Evolutionary conservation across 2,797 vertebrate genomes (phyloP).

Genomic region (Coracias cyanogaster): DNA sequence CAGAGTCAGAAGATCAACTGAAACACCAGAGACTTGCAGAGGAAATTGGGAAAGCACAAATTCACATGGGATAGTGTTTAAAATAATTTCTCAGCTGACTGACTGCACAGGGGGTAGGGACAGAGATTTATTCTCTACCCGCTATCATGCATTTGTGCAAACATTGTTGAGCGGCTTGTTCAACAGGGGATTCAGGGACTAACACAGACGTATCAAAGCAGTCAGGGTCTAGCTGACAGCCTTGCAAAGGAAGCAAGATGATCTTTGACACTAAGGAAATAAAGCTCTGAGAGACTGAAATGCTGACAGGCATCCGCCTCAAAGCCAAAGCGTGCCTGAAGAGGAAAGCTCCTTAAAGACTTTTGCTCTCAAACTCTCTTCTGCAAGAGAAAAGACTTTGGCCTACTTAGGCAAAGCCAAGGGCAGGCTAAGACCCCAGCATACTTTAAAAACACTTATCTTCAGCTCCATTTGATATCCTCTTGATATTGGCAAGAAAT

Average conservation of each 20-base stretch:
- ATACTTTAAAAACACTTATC: constrained; percentile 4
- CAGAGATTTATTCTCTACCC: constrained; percentile 41
- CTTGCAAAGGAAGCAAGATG: constrained; percentile 45
- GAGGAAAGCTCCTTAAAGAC: constrained; percentile 39
- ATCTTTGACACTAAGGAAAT: constrained; percentile 63
- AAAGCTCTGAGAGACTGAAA: constrained; percentile 38
- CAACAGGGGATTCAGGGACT: constrained; percentile 9
- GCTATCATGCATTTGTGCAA: constrained; percentile 49
- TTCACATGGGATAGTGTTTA: neutral
- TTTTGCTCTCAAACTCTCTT: constrained; percentile 22
- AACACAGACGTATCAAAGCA: constrained; percentile 1
- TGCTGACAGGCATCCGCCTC: constrained; percentile 42
- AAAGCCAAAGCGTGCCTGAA: neutral
- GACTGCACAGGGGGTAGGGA: neutral
- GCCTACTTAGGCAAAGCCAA: constrained; percentile 22
- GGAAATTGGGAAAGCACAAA: constrained; percentile 24
- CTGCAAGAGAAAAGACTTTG: constrained; percentile 13
- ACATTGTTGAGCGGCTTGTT: constrained; percentile 43
- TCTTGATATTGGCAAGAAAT: neutral
- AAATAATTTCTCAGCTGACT: constrained; percentile 52
- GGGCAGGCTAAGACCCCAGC: constrained; percentile 10
- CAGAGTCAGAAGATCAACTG: neutral
- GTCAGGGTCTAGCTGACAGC: constrained; percentile 49
- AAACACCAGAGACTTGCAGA: constrained; percentile 3
- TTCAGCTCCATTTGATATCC: neutral